Conservation (phyloP, 2,888 invertebrate genomes). For the Chaetogeoica ovagalla region DNA sequence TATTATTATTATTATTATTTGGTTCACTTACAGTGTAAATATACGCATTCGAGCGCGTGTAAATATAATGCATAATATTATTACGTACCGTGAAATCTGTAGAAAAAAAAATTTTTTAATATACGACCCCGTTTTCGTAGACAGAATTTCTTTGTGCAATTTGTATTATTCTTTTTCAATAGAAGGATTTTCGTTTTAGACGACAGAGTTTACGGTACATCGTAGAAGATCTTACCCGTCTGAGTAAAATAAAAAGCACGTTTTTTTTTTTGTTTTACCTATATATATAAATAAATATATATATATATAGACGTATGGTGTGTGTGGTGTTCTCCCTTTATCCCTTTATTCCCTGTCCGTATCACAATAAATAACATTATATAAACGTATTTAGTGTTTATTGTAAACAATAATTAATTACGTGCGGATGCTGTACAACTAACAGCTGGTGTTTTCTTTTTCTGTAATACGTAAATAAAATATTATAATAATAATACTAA, state of each 20-base stretch:
- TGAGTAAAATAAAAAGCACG: slow-evolving; percentile 18
- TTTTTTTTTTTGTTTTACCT: not conserved
- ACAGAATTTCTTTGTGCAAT: not conserved
- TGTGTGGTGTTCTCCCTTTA: not conserved
- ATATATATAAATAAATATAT: no score
- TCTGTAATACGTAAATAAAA: not conserved
- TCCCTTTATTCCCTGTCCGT: not conserved
- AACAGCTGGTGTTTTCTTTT: no score
- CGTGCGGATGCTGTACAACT: no score
- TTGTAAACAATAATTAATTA: no score
- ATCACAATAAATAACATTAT: not conserved
- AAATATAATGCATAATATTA: not conserved
- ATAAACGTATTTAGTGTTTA: no score
- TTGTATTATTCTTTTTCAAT: not conserved
- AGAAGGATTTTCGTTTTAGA: not conserved
- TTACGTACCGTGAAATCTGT: slow-evolving; percentile 19
- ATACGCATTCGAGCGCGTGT: not conserved
- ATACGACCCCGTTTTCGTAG: not conserved
- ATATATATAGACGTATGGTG: not conserved
- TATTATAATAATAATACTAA: not conserved
- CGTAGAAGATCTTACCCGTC: not conserved
- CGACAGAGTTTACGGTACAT: slow-evolving; percentile 34
- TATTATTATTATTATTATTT: no score
- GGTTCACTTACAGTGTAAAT: not conserved
- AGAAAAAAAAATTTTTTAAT: no score